Conservation (phyloP, 2,888 invertebrate species). For the Suillia variegata region DNA sequence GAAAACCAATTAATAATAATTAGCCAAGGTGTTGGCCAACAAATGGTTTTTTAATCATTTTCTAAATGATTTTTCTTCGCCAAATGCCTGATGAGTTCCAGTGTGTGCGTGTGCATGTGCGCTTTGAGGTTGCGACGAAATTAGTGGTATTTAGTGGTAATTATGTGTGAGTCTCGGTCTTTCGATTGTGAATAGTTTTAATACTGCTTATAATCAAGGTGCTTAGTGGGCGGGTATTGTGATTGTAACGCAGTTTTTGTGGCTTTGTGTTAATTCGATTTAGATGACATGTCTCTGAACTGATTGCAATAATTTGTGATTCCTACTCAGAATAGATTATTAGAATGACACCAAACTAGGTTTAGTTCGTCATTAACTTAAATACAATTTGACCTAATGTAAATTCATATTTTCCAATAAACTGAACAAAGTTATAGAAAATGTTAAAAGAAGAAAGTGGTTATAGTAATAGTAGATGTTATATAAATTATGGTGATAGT, state of each 20-base stretch:
- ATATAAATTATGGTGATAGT: no score
- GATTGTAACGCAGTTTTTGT: not conserved
- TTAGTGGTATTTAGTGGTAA: slow-evolving; percentile 25
- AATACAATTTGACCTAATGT: no score
- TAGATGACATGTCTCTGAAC: slow-evolving; percentile 17
- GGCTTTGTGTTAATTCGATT: slow-evolving; percentile 13
- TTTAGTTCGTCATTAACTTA: no score
- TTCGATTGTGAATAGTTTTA: slow-evolving; percentile 3
- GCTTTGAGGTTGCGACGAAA: no score
- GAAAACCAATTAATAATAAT: slow-evolving; percentile 41
- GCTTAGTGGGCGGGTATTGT: not conserved
- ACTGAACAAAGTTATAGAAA: no score
- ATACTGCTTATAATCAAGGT: slow-evolving; percentile 5
- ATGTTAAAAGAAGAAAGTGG: no score
- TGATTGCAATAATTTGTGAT: no score
- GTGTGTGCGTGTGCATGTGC: slow-evolving; percentile 7
- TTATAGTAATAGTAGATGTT: no score
- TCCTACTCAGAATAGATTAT: no score
- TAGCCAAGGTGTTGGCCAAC: slow-evolving; percentile 43
- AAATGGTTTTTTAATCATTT: slow-evolving; percentile 61
- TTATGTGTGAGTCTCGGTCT: slow-evolving; percentile 25
- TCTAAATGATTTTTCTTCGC: slow-evolving; percentile 38
- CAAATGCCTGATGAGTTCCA: slow-evolving; percentile 1
- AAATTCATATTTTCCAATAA: no score
- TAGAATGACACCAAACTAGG: no score